A percentile compares a stretch with the other conserved stretches of the same genome.
phyloP scores from a whole-genome alignment of 2,113 vertebrate genomes.

The Oncorhynchus nerka region DNA sequence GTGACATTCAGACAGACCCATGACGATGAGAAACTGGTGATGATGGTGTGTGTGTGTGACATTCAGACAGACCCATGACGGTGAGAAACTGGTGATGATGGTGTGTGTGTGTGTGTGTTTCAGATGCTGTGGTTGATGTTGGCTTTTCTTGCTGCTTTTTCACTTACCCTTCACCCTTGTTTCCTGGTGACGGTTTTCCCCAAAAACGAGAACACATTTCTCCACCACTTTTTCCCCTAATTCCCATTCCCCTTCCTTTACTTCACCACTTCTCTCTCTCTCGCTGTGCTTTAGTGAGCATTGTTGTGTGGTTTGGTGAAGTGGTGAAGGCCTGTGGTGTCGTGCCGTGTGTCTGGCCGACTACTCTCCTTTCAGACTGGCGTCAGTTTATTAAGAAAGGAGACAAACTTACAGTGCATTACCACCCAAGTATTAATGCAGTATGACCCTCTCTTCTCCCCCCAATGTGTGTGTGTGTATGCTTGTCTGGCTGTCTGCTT shows the following conservation, averaged over 20 bases:
- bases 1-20: too few species aligned
- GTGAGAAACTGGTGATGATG: too few species aligned
- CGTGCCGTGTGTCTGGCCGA: conserved; percentile 46
- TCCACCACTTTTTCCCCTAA: conserved; percentile 16
- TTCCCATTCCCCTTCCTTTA: conserved; percentile 14
- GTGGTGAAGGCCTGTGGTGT: conserved; percentile 60
- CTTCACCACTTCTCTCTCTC: background rate
- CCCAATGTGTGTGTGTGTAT: background rate
- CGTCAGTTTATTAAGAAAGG: conserved; percentile 50
- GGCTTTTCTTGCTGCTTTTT: conserved; percentile 54
- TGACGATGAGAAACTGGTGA: too few species aligned
- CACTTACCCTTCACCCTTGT: conserved; percentile 50
- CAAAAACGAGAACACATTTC: conserved; percentile 56
- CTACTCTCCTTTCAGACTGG: conserved; percentile 37
- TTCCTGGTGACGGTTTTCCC: conserved; percentile 39
- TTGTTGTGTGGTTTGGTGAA: conserved; percentile 33
- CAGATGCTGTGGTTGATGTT: conserved; percentile 1
- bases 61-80: too few species aligned
- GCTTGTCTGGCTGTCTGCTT: too few species aligned
- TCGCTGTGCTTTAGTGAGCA: conserved; percentile 14
- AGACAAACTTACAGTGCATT: conserved; percentile 44
- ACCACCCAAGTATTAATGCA: conserved; percentile 22
- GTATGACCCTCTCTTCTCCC: too few species aligned
- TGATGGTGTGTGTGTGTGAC: too few species aligned
- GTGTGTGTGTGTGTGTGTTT: too few species aligned